Evolutionary conservation across 2,797 vertebrate genomes (phyloP), one percentile per base, ranked within the genome.

Genomic region (Buphagus erythrorhynchus): DNA sequence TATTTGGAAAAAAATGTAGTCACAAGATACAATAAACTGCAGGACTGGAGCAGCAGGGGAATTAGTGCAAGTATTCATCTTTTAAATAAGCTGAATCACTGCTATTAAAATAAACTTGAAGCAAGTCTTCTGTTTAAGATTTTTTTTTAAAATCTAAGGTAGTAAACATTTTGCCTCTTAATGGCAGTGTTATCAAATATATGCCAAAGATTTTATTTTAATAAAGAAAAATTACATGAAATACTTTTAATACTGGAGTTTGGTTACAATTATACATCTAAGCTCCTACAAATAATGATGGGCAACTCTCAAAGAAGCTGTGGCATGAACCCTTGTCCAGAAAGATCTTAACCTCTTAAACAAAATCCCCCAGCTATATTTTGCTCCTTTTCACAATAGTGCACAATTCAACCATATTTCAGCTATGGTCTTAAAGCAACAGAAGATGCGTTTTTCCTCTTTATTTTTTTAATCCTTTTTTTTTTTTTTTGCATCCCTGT

Each of bases 211-310:
- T 96, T 96, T 97, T 96, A 91, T 97, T 97, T 98, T 94, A 92
- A 98, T 89, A 97, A 97, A 97, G 93, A 97, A 97, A 97, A 97
- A 97, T 94, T 97, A 98, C 95, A 96, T 91, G 95, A 97, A 96
- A 97, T 95, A 97, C 93, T 97, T 97, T 97, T 97, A 98, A 98
- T 97, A 98, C 98, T 98, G 98, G 97, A 98, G 96, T 97, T 97
- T 97, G 97, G 94, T 97, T 98, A 97, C 93, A 95, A 88, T 97
- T 97, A 97, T 92, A 98, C 95, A 97, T 93, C 97, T 97, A 97
- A 98, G 97, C 97, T 97, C 97, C 98, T 97, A 98, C 94, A 97
- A 96, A 97, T 97, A 97, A 97, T 36, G 96, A 98, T 95, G 96
- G 95, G 94, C 93, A 97, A 97, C 97, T 93, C 95, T 97, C 91